Evolutionary conservation across 2,888 invertebrate genomes (phyloP), one percentile per base, ranked within the genome.

Genomic region (Camptogramma bilineatum): DNA sequence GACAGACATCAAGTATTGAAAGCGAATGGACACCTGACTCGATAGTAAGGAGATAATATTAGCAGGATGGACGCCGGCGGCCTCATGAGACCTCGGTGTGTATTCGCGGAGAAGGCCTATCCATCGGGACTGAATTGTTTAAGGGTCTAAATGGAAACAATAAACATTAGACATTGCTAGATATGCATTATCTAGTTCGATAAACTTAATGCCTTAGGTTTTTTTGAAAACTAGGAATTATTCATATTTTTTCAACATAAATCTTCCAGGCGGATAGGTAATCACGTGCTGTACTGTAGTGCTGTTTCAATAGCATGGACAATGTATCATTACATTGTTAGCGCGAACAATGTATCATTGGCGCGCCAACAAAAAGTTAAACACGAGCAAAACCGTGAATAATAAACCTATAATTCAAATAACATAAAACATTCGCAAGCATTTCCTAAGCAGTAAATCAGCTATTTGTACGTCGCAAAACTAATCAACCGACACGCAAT

Each of bases 1-100:
- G 81, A 75, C 80, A 75, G 74, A 67, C 81, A 90, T 91, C 83
- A 87, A 89, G 80, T 91, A 90, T 90, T 91, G 80, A 91, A 82
- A 76, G 72, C 72, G 63, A 62, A 66, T 68, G 78, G 73, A 79
- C 74, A 77, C 72, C 77, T 73, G 72, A 66, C 76, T 75, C 72
- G 70, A 68, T 73, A 74, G 74, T 77, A 76, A 76, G 76, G 74
- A 71, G 73, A 71, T 81, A 83, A 85, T 87, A 88, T 85, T 83
- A 83, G 83, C 84, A 57, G 62, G 54, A 66, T 68, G 66, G 59
- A 65, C 65, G 28, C 58, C 28, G 16, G 18, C 52, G 28, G 13
- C 59, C 70, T 64, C 73, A 39, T 59, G 55, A 47, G 69, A 63
- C 62, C 47, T 50, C 47, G 10, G 34, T 51, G 61, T 58, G 62